Conservation (phyloP, 2,113 vertebrate genomes). For the Ictalurus punctatus region DNA sequence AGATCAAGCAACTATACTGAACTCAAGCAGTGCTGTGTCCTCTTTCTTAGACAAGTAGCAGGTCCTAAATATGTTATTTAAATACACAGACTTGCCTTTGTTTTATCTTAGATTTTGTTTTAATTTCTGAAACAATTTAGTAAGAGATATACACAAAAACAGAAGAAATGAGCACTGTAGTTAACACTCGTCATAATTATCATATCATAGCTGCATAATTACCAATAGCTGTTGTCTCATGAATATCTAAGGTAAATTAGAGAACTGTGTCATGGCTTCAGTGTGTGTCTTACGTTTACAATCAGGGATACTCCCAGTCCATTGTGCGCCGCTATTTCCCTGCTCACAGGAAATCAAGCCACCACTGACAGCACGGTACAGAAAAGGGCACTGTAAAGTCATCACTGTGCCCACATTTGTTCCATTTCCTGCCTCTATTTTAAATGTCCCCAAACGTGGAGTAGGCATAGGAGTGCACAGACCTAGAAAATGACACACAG, state of each 20-base stretch:
- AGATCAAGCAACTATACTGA: neutral
- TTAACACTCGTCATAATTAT: neutral
- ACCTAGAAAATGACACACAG: slow-evolving; percentile 57
- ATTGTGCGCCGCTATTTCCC: slow-evolving; percentile 73
- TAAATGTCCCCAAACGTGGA: slow-evolving; percentile 74
- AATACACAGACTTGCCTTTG: neutral
- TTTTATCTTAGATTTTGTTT: no score
- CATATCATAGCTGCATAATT: neutral
- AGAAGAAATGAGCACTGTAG: no score
- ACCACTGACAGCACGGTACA: slow-evolving; percentile 76
- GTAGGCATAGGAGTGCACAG: slow-evolving; percentile 73
- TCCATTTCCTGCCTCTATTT: slow-evolving; percentile 79
- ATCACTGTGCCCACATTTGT: slow-evolving; percentile 79
- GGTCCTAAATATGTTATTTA: neutral
- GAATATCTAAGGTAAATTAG: neutral
- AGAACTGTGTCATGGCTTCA: neutral
- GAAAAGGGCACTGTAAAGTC: slow-evolving; percentile 77
- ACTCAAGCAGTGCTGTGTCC: neutral
- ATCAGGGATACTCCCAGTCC: slow-evolving; percentile 75
- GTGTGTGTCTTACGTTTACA: slow-evolving; percentile 80
- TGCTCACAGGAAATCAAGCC: slow-evolving; percentile 74
- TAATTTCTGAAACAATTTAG: no score
- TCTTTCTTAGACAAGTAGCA: neutral
- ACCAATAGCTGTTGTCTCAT: neutral
- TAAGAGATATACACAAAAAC: no score